Base-by-base conservation (phyloP, 64 coral and sea anemone species). In the Cladopsammia gracilis region DNA sequence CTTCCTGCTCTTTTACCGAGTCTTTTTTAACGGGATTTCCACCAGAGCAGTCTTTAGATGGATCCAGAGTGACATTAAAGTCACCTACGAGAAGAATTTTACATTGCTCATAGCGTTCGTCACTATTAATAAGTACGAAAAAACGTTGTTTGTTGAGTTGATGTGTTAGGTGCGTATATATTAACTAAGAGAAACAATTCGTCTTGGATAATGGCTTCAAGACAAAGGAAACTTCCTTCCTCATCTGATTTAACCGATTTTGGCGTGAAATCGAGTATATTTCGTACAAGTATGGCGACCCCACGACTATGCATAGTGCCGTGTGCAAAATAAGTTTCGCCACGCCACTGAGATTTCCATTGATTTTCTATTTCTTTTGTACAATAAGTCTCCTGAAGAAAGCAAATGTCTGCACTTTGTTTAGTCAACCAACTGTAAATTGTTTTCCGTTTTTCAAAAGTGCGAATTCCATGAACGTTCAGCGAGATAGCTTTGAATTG, bases 361-460 rank as follows among this genome's bases (percentile, higher is more conserved):
- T 76, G 62, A 18, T 67, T 87, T 78, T 53, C 73, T 5, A 66
- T 9, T 25, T 93, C 91, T 15, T 20, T 3, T 43, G 19, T 93
- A 22, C 91, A 87, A 45, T 87, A 71, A 9, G 84, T 87, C 67
- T 93, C 83, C 68, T 93, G 91, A 14, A 93, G 20, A 74, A 93
- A 92, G 42, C 57, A 52, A 51, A 87, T 93, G 19, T 93, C 82
- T 76, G 82, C 91, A 25, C 45, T 87, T 87, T 93, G 83, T 25
- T 79, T 53, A 6, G 64, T 62, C 26, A 78, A 9, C 74, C 91
- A 93, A 48, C 56, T 58, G 71, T 87, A 87, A 52, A 93, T 7
- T n/a, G 69, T 77, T 57, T 86, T 54, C 43, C 83, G 49, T 77
- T 93, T 79, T 45, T 22, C 79, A 34, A 12, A 48, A 19, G 71